These are phyloP conservation scores for Salvelinus namaycush DNA, from an alignment of 2,113 vertebrate genomes.

Conservation along the genomic window DNA sequence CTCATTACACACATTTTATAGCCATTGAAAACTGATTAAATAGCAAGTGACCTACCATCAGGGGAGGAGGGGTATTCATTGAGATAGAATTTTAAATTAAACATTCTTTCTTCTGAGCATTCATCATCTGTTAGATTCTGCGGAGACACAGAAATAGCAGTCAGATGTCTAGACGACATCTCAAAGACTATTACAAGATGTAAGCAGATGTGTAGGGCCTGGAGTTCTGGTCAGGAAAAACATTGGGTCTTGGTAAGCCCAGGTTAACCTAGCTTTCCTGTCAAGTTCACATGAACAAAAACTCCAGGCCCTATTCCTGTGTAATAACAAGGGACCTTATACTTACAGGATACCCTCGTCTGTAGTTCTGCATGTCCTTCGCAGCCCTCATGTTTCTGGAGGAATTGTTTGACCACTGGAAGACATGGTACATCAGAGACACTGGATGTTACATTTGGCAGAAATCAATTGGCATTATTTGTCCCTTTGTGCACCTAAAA, in stretches of 20 bases:
- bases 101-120: conserved; percentile 83
- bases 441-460: too few species aligned
- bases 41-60: conserved; percentile 73
- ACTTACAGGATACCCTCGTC: conserved; percentile 85
- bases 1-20: not conserved
- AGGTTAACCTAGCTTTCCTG: too few species aligned
- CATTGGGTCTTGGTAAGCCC: too few species aligned
- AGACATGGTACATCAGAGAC: not conserved
- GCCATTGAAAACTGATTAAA: not conserved
- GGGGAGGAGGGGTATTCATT: conserved; percentile 86
- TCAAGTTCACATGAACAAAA: too few species aligned
- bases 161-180: not conserved
- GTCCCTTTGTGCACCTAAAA: too few species aligned
- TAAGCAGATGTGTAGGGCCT: not conserved
- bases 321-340: not conserved
- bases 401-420: conserved; percentile 56
- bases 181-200: too few species aligned
- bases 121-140: conserved; percentile 82
- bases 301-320: too few species aligned
- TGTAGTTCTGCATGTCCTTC: conserved; percentile 90
- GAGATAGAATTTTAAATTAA: conserved; percentile 90
- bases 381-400: conserved; percentile 83
- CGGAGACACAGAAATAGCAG: not conserved
- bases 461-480: too few species aligned
- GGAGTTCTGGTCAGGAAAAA: not conserved